These are phyloP conservation scores for Gymnosoma rotundatum DNA, from an alignment of 2,888 invertebrate species.

Conservation along the genomic window DNA sequence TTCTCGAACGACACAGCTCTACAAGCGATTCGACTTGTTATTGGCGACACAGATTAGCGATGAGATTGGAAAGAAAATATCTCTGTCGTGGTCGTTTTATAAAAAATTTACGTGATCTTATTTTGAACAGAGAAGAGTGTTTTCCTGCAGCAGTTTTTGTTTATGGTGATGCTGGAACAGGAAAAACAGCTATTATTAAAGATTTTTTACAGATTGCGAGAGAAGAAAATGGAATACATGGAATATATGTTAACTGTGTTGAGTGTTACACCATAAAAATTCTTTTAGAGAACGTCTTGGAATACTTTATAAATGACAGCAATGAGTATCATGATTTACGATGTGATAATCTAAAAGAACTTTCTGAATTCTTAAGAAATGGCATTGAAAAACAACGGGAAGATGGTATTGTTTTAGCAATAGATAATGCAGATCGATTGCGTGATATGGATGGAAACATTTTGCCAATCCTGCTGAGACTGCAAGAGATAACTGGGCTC, in stretches of 20 bases:
- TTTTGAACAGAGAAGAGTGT: constrained; percentile 84
- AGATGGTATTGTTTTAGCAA: constrained; percentile 84
- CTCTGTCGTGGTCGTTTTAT: constrained; percentile 79
- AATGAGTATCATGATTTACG: constrained; percentile 77
- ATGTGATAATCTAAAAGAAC: constrained; percentile 88
- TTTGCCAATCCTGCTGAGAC: constrained; percentile 87
- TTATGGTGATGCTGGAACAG: constrained; percentile 92
- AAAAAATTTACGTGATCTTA: constrained; percentile 73
- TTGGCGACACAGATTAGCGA: too few species aligned
- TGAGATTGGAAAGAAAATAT: constrained; percentile 73
- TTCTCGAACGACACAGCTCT: too few species aligned
- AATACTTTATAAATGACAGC: constrained; percentile 78
- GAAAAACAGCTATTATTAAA: constrained; percentile 89
- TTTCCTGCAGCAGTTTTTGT: constrained; percentile 88
- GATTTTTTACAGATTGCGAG: constrained; percentile 85
- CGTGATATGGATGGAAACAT: constrained; percentile 89
- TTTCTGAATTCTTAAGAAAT: constrained; percentile 83
- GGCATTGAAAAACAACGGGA: constrained; percentile 58
- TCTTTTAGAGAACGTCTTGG: constrained; percentile 89
- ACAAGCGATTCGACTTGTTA: too few species aligned
- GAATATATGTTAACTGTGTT: constrained; percentile 88
- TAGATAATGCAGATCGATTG: constrained; percentile 92
- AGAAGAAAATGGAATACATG: constrained; percentile 83
- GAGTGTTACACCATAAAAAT: constrained; percentile 91
- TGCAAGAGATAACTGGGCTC: constrained; percentile 88